Conservation (phyloP, 2,888 invertebrate genomes). For the Nephrocerus scutellatus region DNA sequence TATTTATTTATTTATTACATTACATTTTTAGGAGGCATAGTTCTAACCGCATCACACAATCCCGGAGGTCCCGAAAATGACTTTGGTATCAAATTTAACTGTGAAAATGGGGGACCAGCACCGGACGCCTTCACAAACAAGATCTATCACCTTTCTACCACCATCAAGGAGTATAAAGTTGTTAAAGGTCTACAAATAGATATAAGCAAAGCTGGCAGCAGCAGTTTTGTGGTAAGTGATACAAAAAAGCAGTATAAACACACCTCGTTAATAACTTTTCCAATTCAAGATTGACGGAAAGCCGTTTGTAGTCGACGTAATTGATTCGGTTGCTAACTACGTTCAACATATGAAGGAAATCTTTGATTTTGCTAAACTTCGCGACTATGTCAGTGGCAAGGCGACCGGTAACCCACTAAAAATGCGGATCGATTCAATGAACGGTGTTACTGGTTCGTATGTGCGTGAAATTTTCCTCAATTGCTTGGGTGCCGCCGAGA, state of each 20-base stretch:
- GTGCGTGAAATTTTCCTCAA: conserved; percentile 80
- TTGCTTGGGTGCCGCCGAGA: conserved; percentile 69
- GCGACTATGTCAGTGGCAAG: conserved; percentile 63
- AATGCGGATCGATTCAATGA: conserved; percentile 88
- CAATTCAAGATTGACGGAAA: conserved; percentile 59
- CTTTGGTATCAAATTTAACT: conserved; percentile 99
- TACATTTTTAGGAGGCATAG: conserved; percentile 73
- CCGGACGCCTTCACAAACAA: conserved; percentile 83
- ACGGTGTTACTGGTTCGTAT: conserved; percentile 97
- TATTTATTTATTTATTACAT: neutral
- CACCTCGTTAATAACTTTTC: conserved; percentile 4
- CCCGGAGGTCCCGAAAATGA: conserved; percentile 96
- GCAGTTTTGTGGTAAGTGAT: conserved; percentile 50
- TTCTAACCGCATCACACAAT: conserved; percentile 97
- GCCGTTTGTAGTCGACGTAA: conserved; percentile 74
- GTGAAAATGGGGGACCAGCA: conserved; percentile 94
- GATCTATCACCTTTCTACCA: conserved; percentile 74
- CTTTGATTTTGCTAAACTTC: conserved; percentile 85
- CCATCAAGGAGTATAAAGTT: conserved; percentile 71
- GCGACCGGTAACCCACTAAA: conserved; percentile 64
- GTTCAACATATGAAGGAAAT: conserved; percentile 88
- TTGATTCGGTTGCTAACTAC: conserved; percentile 88
- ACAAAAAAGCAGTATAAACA: conserved; percentile 7
- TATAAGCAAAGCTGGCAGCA: conserved; percentile 64
- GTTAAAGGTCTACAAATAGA: conserved; percentile 71